Conservation (phyloP, 2,888 invertebrate genomes). For the Thera obeliscata region DNA sequence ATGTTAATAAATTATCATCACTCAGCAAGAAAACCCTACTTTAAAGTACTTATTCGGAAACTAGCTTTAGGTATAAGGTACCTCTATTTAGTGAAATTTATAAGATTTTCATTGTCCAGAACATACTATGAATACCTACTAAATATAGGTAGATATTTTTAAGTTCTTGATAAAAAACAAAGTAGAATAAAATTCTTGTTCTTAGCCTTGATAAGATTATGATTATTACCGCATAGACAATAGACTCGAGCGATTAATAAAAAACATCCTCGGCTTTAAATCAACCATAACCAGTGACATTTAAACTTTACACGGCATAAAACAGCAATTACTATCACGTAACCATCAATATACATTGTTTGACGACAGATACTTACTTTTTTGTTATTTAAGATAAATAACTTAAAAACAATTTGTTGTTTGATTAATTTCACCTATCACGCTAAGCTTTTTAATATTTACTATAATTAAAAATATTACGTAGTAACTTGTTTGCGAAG, state of each 20-base stretch:
- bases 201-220: not conserved
- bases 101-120: no score
- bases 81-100: no score
- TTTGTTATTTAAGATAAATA: conserved; percentile 4
- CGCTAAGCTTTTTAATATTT: conserved; percentile 1
- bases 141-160: no score
- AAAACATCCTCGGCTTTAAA: conserved; percentile 24
- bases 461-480: not conserved
- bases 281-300: conserved; percentile 23
- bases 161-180: no score
- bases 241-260: conserved; percentile 17
- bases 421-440: conserved; percentile 25
- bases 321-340: conserved; percentile 20
- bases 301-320: conserved; percentile 26
- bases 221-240: conserved; percentile 6
- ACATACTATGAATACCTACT: no score
- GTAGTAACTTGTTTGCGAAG: no score
- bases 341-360: not conserved
- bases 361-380: not conserved
- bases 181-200: no score
- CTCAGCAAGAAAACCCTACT: no score
- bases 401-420: conserved; percentile 7
- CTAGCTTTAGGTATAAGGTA: no score
- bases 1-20: not conserved
- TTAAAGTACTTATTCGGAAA: no score